Conservation (phyloP, 1,140 invertebrate species). For the Heliconius himera region DNA sequence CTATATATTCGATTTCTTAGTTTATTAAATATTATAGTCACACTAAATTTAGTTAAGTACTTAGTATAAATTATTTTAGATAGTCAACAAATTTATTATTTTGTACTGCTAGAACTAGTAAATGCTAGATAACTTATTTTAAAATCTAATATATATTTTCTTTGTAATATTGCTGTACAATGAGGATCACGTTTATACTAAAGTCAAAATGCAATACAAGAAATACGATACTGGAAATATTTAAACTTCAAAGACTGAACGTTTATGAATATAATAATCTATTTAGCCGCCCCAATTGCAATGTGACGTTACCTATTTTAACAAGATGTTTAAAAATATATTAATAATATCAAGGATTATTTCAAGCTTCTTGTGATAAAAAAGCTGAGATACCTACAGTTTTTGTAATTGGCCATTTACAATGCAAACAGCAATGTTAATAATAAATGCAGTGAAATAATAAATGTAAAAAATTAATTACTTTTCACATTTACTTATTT, state of each 20-base stretch:
- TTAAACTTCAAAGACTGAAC: slow-evolving; percentile 7
- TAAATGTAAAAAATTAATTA: no score
- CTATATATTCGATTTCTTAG: background rate
- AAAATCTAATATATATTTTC: background rate
- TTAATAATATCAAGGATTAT: no score
- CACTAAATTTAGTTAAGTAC: slow-evolving; percentile 22
- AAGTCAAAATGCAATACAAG: background rate
- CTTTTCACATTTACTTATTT: no score
- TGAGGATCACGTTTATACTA: background rate
- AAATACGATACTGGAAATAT: background rate
- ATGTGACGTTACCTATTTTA: background rate
- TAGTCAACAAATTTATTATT: slow-evolving; percentile 30
- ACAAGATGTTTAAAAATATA: background rate
- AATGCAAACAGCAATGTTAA: no score
- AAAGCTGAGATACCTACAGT: no score
- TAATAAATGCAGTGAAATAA: no score
- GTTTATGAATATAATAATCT: background rate
- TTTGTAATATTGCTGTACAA: slow-evolving; percentile 6
- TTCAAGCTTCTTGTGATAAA: no score
- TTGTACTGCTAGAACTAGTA: slow-evolving; percentile 26
- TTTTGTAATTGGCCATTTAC: no score
- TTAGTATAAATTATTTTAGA: slow-evolving; percentile 29
- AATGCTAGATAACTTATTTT: slow-evolving; percentile 24
- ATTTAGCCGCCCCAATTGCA: background rate
- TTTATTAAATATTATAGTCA: background rate